Evolutionary conservation across 1,140 invertebrate genomes (phyloP), one percentile per base, ranked within the genome.

Genomic region (Trachelipus rathkii): DNA sequence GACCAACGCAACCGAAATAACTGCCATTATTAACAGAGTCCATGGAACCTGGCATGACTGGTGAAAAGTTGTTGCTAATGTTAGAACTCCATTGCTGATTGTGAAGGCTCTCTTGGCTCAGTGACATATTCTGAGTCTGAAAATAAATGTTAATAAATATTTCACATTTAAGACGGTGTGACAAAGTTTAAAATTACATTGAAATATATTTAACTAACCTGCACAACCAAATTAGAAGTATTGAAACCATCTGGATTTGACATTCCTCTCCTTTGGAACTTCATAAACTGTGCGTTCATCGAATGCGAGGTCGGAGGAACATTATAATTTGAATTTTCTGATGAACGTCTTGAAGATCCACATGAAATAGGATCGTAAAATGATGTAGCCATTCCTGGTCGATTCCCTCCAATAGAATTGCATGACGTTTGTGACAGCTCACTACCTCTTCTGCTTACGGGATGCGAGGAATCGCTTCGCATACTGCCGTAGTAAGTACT

Each of bases 291-390:
- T 71, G 85, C 84, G 10, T 84, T 87, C 74, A 90, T 84, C 19
- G 85, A 81, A 77, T 85, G 66, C 78, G 84, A 75, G 50, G 83
- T 77, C 53, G 82, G 81, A 19, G 82, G 82, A 45, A 82, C 75
- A 69, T 81, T 81, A 44, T 70, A 81, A 44, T 77, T 79, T 2
- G 77, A 81, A 70, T 79, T 79, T 44, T 77, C 77, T 87, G 91
- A 93, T 79, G 92, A 93, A 82, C 92, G 87, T 82, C 92, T 86
- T 24, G 91, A 92, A 81, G 91, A 95, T 33, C 93, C 94, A 50
- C 92, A 89, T 66, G 94, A 95, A 79, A 95, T 94, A 8, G 91
- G 95, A 86, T 97, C 95, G 83, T 96, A 97, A 43, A 92, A 91
- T n/a, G 88, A 88, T 0, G 83, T 79, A n/a, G 81, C 60, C 69